These are phyloP conservation scores for Panopea generosa DNA, from an alignment of 2,888 invertebrate genomes.

Conservation along the genomic window DNA sequence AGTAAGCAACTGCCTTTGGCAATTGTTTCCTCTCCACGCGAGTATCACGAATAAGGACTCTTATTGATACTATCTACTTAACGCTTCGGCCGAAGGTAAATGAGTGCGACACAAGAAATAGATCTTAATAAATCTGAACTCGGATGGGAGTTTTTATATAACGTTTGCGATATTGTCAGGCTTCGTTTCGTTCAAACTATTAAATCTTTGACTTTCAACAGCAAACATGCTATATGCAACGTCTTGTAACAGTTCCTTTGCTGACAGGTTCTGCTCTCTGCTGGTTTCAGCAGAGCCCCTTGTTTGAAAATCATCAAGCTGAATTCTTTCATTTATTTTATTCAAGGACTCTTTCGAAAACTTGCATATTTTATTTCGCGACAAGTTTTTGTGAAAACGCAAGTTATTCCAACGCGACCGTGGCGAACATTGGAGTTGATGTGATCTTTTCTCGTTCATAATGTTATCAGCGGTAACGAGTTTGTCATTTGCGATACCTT, in stretches of 20 bases:
- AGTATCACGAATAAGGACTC: conserved; percentile 1
- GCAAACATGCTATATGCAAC: too few relatives aligned
- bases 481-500: not conserved
- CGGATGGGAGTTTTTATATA: not conserved
- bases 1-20: not conserved
- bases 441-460: not conserved
- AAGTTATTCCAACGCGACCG: conserved; percentile 22
- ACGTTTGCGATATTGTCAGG: too few relatives aligned
- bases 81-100: too few relatives aligned
- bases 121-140: conserved; percentile 5
- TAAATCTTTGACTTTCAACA: too few relatives aligned
- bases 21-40: conserved; percentile 5
- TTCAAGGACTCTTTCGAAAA: not conserved
- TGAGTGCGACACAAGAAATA: conserved; percentile 18
- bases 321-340: not conserved
- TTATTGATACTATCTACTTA: not conserved
- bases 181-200: too few relatives aligned
- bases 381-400: conserved; percentile 36
- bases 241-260: too few relatives aligned
- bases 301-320: too few relatives aligned
- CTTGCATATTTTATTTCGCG: conserved; percentile 1
- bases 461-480: not conserved
- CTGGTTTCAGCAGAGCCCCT: too few relatives aligned
- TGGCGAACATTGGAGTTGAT: conserved; percentile 4
- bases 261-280: too few relatives aligned